Percentiles rank a stretch among this genome's conserved stretches.
Conservation (phyloP, 1,140 invertebrate genomes). For the Pseudobourletiella spinata region DNA sequence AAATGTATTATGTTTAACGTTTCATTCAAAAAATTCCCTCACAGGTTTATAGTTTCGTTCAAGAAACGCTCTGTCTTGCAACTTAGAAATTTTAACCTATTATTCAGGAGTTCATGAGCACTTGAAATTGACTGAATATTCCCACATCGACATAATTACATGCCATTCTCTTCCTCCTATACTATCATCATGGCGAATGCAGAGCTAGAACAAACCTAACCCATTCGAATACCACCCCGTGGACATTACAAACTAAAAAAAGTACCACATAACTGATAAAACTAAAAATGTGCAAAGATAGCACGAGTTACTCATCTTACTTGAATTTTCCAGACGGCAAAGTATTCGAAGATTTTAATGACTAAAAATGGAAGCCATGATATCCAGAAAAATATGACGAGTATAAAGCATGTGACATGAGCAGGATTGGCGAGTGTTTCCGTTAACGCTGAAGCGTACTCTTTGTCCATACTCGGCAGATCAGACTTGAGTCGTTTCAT, state of each 20-base stretch:
- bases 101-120: no score
- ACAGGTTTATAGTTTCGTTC: no score
- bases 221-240: no score
- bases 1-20: no score
- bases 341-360: slow-evolving; percentile 55
- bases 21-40: no score
- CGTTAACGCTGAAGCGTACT: slow-evolving; percentile 79
- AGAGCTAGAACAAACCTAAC: no score
- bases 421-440: slow-evolving; percentile 85
- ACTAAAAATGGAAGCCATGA: slow-evolving; percentile 86
- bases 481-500: slow-evolving; percentile 68
- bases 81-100: no score
- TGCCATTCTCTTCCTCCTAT: neutral
- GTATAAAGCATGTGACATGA: slow-evolving; percentile 88
- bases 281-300: no score
- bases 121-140: neutral
- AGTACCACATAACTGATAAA: no score
- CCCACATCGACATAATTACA: neutral
- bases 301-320: slow-evolving; percentile 20
- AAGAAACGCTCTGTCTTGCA: no score
- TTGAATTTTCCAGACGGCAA: slow-evolving; percentile 39
- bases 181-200: no score
- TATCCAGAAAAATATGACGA: slow-evolving; percentile 79
- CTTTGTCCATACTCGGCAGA: slow-evolving; percentile 79
- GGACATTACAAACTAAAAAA: no score